A percentile compares a stretch with the other conserved stretches of the same genome.
Evolutionary conservation across 2,888 invertebrate genomes (phyloP).

Genomic region (Tortricodes alternella): DNA sequence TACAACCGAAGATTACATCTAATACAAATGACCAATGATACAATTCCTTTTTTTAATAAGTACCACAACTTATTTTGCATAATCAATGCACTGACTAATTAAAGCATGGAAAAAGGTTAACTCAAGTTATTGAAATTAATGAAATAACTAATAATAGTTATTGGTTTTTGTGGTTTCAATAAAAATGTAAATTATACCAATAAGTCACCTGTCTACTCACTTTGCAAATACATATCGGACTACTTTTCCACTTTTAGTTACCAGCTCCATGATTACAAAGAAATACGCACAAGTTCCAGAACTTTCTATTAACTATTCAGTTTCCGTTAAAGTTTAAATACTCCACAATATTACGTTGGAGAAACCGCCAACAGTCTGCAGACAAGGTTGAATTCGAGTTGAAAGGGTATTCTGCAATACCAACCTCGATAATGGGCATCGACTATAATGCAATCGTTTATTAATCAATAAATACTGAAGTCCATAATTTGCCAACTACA

Average conservation of each 20-base stretch:
- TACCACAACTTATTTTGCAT: no score
- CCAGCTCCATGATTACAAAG: constrained; percentile 19
- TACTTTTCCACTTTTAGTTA: constrained; percentile 10
- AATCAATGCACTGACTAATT: no score
- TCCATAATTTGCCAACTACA: constrained; percentile 45
- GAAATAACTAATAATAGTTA: no score
- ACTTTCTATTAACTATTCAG: constrained; percentile 9
- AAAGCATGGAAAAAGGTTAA: no score
- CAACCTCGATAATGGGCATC: constrained; percentile 28
- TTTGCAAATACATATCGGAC: not conserved
- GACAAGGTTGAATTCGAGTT: constrained; percentile 20
- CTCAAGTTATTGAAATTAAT: no score
- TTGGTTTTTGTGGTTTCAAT: no score
- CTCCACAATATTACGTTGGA: no score
- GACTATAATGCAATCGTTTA: constrained; percentile 47
- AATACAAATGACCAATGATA: no score
- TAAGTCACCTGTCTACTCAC: constrained; percentile 10
- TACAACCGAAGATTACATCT: no score
- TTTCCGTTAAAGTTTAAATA: no score
- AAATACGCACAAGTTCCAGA: constrained; percentile 7
- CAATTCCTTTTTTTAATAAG: no score
- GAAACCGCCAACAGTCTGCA: constrained; percentile 4
- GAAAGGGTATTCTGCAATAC: constrained; percentile 20
- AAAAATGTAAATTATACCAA: no score
- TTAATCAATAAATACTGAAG: constrained; percentile 60